Evolutionary conservation across 2,888 invertebrate genomes (phyloP), one percentile per base, ranked within the genome.

Genomic region (Lasioglossum oenotherae): DNA sequence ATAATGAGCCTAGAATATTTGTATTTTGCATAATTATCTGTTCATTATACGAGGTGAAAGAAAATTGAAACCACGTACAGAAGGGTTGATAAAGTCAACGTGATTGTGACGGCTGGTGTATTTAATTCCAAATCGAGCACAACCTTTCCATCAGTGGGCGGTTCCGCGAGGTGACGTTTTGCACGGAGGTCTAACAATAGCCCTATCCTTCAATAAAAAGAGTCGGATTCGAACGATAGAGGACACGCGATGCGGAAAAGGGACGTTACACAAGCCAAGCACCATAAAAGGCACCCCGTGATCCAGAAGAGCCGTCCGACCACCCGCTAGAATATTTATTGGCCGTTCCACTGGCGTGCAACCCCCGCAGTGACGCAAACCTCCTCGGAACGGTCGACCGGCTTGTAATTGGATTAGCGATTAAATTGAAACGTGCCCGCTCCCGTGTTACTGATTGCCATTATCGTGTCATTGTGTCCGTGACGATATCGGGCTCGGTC

Each of bases 371-470:
- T 74, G 80, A 80, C 74, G 74, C 35, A 71, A 71, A 71, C 35
- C 38, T 10, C 23, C 31, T 35, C 27, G 16, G 16, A 16, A 80
- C 76, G 74, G 57, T 57, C 16, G 44, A 49, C 5, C 44, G 41
- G 16, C 31, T 60, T 69, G 44, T 78, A 77, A 85, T 86, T 80
- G 71, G 49, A 80, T 86, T 80, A 80, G 44, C 60, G 74, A 85
- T 77, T 78, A 53, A 75, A 78, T 85, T 31, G 44, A 84, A 79
- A 35, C 46, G 64, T 5, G 78, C 71, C 67, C 73, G 80, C 80
- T 85, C 74, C 44, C 72, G 53, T 74, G 72, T 41, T 84, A 80
- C 38, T 53, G 85, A 85, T 85, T 85, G 74, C 16, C 85, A 80
- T 80, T 85, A 85, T 84, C 77, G 69, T 60, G 49, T 53, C 77